A percentile compares a stretch with the other conserved stretches of the same genome.
phyloP scores from a whole-genome alignment of 2,797 vertebrate species.

The Triplophysa bombifrons region DNA sequence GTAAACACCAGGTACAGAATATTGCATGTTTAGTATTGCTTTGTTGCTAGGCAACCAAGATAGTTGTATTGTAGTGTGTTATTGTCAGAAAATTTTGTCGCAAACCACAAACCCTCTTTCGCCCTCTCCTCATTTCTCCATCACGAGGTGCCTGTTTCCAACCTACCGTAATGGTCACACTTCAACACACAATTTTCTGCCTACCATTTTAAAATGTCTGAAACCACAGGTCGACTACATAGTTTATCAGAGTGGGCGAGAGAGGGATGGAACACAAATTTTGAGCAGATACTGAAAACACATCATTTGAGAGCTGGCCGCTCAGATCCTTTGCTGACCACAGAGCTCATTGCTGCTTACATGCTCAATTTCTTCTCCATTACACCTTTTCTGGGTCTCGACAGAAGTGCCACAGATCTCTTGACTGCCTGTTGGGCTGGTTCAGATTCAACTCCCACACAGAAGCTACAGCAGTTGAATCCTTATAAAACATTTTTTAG shows the following conservation, averaged over 20 bases:
- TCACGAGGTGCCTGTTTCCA: background rate
- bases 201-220: constrained; percentile 15
- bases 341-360: constrained; percentile 43
- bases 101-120: background rate
- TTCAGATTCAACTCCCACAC: constrained; percentile 27
- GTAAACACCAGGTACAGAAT: constrained; percentile 46
- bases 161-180: background rate
- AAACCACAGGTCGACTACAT: constrained; percentile 24
- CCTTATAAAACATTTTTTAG: constrained; percentile 21
- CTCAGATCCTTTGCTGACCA: constrained; percentile 38
- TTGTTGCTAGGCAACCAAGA: constrained; percentile 55
- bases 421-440: constrained; percentile 20
- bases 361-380: constrained; percentile 47
- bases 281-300: constrained; percentile 7
- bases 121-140: constrained; percentile 7
- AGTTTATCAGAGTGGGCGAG: constrained; percentile 28
- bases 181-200: constrained; percentile 9
- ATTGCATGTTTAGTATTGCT: constrained; percentile 37
- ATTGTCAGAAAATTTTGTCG: constrained; percentile 13
- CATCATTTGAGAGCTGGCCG: background rate
- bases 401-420: background rate
- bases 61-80: constrained; percentile 4
- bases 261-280: constrained; percentile 8
- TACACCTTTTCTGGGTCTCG: constrained; percentile 37
- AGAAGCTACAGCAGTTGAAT: background rate